Evolutionary conservation across 1,140 invertebrate genomes (phyloP), one percentile per base, ranked within the genome.

Genomic region (Papilio polytes): DNA sequence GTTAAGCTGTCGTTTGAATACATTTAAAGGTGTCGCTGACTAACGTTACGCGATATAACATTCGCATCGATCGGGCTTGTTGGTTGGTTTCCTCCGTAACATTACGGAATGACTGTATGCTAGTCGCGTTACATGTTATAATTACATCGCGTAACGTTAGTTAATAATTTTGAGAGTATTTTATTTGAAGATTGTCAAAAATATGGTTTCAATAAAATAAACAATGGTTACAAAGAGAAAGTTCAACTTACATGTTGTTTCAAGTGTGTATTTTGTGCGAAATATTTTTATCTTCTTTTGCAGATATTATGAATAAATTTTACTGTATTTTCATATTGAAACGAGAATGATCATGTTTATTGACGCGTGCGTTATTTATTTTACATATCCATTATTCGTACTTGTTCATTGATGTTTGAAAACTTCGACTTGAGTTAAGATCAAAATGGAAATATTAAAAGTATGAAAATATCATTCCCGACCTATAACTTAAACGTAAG

Each of bases 371-470:
- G 59, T 63, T 63, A 0, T 12, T 3, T 18, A 12, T 63, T 26
- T 63, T 26, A 63, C 59, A 63, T 63, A 26, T 63, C 26, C 59
- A 63, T 63, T 63, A 59, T 20, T 63, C 13, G 10, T 63, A 63
- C 22, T 13, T 63, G 59, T 13, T 63, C 59, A 63, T 31, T 63
- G 59, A 63, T 26, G 59, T 63, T 26, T 63, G 10, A 63, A 63
- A 63, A 63, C 59, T 4, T 63, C n/a, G 53, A n/a, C 53, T 56
- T 7, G 51, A 13, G 18, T 53, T n/a, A 53, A 0, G 51, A 53
- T 53, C 51, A n/a, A 53, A 53, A 56, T 8, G 18, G 20, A 20
- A 56, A 56, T 56, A 7, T 20, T 56, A 48, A 41, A 8, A 41
- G 36, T 41, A 41, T 41, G 8, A 41, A 41, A 41, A 41, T 41